phyloP scores from a whole-genome alignment of 2,888 invertebrate species.

The Beris chalybata region DNA sequence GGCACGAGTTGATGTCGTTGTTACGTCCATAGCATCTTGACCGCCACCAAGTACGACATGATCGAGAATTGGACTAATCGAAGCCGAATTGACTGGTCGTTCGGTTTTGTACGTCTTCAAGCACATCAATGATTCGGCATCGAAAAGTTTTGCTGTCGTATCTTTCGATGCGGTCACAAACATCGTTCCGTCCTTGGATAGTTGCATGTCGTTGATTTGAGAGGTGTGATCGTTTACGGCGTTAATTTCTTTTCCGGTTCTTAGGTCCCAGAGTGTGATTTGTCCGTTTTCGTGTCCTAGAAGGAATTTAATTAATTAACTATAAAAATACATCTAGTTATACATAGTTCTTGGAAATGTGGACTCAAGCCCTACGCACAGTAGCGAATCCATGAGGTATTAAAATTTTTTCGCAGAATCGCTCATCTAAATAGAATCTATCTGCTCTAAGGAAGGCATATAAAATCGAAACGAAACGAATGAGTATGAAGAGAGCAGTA shows the following conservation, averaged over 20 bases:
- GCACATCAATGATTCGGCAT: slow-evolving; percentile 80
- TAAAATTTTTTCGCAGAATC: too few species aligned
- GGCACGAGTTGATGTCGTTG: slow-evolving; percentile 88
- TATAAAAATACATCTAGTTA: too few species aligned
- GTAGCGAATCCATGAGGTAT: too few species aligned
- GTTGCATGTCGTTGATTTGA: slow-evolving; percentile 95
- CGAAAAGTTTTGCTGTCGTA: slow-evolving; percentile 92
- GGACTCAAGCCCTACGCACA: too few species aligned
- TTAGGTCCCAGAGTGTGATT: slow-evolving; percentile 89
- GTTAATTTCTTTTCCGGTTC: slow-evolving; percentile 79
- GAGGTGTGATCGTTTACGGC: slow-evolving; percentile 80
- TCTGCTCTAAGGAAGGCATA: too few species aligned
- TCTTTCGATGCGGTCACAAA: slow-evolving; percentile 98
- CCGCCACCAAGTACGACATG: slow-evolving; percentile 98
- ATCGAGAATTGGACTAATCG: slow-evolving; percentile 92
- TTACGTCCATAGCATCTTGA: slow-evolving; percentile 99
- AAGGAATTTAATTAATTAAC: background rate
- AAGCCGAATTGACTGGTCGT: slow-evolving; percentile 96
- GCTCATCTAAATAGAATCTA: too few species aligned
- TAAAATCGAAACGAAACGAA: too few species aligned
- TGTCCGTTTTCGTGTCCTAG: slow-evolving; percentile 90
- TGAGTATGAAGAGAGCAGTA: too few species aligned
- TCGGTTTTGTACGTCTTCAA: slow-evolving; percentile 97
- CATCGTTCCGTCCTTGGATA: slow-evolving; percentile 90
- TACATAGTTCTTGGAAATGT: too few species aligned